Evolutionary conservation across 2,888 invertebrate species (phyloP).

Genomic region (Morpho deidamia): DNA sequence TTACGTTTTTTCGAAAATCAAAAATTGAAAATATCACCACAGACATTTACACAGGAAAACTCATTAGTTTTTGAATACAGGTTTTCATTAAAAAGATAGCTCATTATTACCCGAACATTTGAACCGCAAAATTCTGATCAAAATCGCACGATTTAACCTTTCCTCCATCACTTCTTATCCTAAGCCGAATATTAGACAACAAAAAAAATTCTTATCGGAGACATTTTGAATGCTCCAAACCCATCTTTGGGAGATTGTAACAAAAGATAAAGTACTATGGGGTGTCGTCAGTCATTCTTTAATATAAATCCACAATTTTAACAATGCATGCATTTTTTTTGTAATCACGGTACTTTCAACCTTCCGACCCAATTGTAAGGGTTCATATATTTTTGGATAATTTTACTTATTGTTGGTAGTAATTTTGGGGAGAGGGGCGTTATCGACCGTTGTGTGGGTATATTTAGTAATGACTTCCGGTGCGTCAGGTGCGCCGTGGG

Average conservation of each 20-base stretch:
- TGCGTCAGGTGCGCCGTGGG: constrained; percentile 63
- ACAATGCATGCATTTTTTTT: constrained; percentile 23
- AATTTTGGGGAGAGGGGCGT: constrained; percentile 68
- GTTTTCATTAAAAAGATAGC: no score
- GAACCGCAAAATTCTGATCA: no score
- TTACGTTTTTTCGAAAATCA: no score
- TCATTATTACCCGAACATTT: no score
- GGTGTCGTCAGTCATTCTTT: constrained; percentile 67
- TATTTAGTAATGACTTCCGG: constrained; percentile 78
- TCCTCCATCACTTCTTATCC: constrained; percentile 21
- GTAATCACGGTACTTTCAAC: constrained; percentile 17
- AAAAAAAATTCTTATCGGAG: constrained; percentile 39
- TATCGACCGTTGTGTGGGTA: constrained; percentile 66
- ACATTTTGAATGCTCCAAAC: constrained; percentile 45
- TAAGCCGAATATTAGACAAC: constrained; percentile 28
- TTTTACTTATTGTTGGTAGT: constrained; percentile 34
- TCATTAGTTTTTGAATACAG: no score
- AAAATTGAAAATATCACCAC: no score
- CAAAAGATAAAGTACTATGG: constrained; percentile 59
- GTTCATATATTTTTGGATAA: constrained; percentile 1
- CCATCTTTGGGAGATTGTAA: constrained; percentile 51
- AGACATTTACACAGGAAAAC: no score
- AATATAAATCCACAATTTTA: constrained; percentile 38
- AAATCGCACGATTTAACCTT: no score
- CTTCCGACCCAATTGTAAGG: constrained; percentile 10